Percentiles rank a stretch among this genome's conserved stretches.
Evolutionary conservation across 2,113 vertebrate genomes (phyloP).

Genomic region (Lates calcarifer): DNA sequence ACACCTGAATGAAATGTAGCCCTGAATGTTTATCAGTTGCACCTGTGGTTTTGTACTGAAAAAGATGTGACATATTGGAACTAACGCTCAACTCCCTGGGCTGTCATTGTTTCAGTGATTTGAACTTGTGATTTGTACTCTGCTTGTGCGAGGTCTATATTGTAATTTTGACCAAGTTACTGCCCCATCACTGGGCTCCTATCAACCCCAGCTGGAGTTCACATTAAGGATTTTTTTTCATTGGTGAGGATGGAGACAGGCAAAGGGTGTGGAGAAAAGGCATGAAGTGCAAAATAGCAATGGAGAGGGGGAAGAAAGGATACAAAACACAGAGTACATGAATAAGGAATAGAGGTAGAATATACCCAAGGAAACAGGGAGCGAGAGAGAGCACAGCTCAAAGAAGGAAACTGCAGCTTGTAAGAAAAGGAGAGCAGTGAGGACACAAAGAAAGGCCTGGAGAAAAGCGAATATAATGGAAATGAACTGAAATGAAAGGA

Average conservation of each 20-base stretch:
- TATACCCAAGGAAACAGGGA: not conserved
- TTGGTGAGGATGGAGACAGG: not conserved
- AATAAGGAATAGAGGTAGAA: not conserved
- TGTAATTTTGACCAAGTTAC: not conserved
- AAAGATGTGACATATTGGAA: too few species aligned
- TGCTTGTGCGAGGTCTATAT: not conserved
- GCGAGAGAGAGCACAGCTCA: not conserved
- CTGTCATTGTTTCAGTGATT: not conserved
- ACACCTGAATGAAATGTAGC: not conserved
- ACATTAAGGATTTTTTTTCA: not conserved
- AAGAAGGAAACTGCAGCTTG: not conserved
- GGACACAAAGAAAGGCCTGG: constrained; percentile 1
- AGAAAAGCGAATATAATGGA: constrained; percentile 15
- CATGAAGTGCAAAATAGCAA: not conserved
- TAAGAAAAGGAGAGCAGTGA: constrained; percentile 1
- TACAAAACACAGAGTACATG: constrained; percentile 4
- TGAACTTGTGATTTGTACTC: not conserved
- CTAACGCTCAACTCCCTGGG: not conserved
- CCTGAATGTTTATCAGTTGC: not conserved
- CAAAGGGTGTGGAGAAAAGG: not conserved
- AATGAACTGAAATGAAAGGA: not conserved
- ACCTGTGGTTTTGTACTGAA: not conserved
- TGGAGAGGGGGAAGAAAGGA: not conserved
- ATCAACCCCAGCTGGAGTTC: not conserved
- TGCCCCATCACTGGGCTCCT: too few species aligned